phyloP scores from a whole-genome alignment of 2,797 vertebrate species.

The Tragelaphus eurycerus region DNA sequence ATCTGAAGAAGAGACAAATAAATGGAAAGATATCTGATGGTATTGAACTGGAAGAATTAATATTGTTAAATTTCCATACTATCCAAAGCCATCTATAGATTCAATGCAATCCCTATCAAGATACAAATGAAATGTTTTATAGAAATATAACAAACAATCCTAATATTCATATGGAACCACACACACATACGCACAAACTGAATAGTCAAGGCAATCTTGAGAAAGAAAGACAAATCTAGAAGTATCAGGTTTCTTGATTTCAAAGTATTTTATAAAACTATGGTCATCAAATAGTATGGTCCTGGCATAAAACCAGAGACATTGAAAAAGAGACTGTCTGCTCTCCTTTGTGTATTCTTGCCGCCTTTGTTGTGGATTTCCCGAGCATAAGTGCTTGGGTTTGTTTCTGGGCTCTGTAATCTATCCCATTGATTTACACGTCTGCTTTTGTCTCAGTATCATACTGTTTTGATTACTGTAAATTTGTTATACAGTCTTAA shows the following conservation, averaged over 20 bases:
- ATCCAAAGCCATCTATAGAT: not conserved
- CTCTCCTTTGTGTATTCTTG: not conserved
- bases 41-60: not conserved
- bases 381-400: not conserved
- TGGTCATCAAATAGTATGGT: fast-evolving
- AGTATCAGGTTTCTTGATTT: not conserved
- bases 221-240: not conserved
- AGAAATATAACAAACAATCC: not conserved
- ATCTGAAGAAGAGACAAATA: not conserved
- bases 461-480: not conserved
- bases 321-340: not conserved
- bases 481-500: not conserved
- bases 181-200: not conserved
- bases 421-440: not conserved
- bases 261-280: not conserved
- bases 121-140: not conserved
- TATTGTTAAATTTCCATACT: not conserved
- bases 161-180: not conserved
- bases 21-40: not conserved
- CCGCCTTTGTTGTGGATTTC: not conserved
- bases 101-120: not conserved
- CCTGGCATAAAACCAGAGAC: not conserved
- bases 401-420: not conserved
- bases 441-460: not conserved
- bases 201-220: not conserved